Base-by-base conservation (phyloP, 2,888 invertebrate genomes). In the Lucinisca nassula region DNA sequence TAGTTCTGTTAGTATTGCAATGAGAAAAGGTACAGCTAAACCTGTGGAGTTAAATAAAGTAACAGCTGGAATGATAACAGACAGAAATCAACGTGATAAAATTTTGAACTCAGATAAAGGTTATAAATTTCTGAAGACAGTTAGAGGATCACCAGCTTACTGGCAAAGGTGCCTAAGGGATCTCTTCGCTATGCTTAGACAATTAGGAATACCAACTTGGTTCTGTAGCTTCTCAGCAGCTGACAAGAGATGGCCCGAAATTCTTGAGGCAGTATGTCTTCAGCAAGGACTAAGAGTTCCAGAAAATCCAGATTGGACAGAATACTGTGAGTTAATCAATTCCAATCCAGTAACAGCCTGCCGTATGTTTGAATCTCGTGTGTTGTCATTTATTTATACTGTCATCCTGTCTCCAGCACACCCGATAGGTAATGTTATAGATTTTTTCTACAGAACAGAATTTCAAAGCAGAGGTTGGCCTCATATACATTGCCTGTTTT, bases 201-300 rank as follows among this genome's bases (percentile, higher is more conserved):
- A 89, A 74, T 27, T 87, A n/a, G 83, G 85, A 17, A 88, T 82
- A 24, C 87, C 86, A 77, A 90, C 91, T 49, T 91, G 82, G 75
- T 90, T 90, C 58, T 67, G 73, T 30, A 85, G 88, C 14, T 90
- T 90, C 58, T 90, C 91, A 17, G 85, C 87, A 49, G 90, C 83
- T 72, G 90, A 90, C 51, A 77, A 73, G 45, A 58, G 86, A 58
- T 90, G 90, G 90, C 55, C 84, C 45, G 89, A 89, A 61, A 74
- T 90, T 67, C 58, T 85, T 14, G 79, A 85, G 77, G 82, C 84
- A 10, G 85, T 91, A 45, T 55, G 85, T 40, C 73, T 75, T 35
- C 84, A 87, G 35, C 85, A 87, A 55, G 83, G 80, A n/a, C 37
- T 27, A 37, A 55, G 61, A 32, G 72, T 61, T n/a, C 55, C 79